A percentile compares a stretch with the other conserved stretches of the same genome.
Evolutionary conservation across 92 coral and sea anemone genomes (phyloP).

Genomic region (Phenganax stokvisi): DNA sequence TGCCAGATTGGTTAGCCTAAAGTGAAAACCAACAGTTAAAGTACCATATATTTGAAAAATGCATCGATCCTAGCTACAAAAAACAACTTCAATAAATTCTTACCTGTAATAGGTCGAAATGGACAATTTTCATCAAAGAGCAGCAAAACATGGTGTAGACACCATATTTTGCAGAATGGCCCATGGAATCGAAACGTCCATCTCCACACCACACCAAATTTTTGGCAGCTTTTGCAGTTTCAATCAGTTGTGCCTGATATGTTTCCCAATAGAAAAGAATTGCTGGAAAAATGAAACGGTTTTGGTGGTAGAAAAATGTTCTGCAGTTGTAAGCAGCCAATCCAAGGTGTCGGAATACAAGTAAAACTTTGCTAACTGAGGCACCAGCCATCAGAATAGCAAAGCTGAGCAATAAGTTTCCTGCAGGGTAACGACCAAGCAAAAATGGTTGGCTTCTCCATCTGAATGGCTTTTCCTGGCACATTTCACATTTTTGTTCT

Average conservation of each 20-base stretch:
- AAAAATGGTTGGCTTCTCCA: conserved; percentile 13
- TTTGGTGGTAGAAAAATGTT: conserved; percentile 26
- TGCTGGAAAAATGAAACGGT: conserved; percentile 8
- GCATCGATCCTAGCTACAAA: too few relatives aligned
- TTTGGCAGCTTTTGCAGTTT: not conserved
- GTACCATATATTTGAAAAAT: too few relatives aligned
- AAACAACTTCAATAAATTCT: too few relatives aligned
- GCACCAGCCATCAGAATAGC: conserved; percentile 50
- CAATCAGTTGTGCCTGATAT: conserved; percentile 6
- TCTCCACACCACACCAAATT: not conserved
- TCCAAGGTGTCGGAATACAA: conserved; percentile 47
- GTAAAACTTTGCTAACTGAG: conserved; percentile 40
- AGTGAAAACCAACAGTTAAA: not conserved
- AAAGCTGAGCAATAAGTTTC: conserved; percentile 43
- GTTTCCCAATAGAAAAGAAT: conserved; percentile 20
- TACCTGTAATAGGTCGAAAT: too few relatives aligned
- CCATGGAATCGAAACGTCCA: not conserved
- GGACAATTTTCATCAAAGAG: too few relatives aligned
- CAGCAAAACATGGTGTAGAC: too few relatives aligned
- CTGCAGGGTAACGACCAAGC: conserved; percentile 13
- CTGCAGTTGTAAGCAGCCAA: conserved; percentile 30
- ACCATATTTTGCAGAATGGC: too few relatives aligned
- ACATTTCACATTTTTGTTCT: not conserved
- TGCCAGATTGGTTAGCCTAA: conserved; percentile 42
- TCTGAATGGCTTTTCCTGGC: not conserved